These are phyloP conservation scores for Pseudorhombus dupliciocellatus DNA, from an alignment of 2,113 vertebrate species.

Conservation along the genomic window DNA sequence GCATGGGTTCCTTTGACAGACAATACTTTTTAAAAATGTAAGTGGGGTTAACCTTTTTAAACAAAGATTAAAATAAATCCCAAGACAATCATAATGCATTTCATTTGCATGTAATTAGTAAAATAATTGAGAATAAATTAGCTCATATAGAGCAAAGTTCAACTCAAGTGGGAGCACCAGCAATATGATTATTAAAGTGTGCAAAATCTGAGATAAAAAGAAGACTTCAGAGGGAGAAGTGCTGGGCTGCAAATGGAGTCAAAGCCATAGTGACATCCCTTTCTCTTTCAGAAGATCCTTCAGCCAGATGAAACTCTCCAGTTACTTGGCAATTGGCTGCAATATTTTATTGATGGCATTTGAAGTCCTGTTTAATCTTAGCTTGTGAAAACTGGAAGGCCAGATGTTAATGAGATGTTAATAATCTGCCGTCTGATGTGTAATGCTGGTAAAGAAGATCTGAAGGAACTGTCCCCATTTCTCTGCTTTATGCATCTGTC, in stretches of 20 bases:
- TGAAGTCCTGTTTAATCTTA: slow-evolving; percentile 20
- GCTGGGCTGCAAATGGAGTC: background rate
- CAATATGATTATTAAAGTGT: background rate
- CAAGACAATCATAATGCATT: background rate
- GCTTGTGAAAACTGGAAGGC: slow-evolving; percentile 1
- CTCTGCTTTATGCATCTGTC: background rate
- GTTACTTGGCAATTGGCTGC: background rate
- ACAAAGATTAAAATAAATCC: background rate
- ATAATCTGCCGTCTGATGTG: slow-evolving; percentile 8
- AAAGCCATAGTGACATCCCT: background rate
- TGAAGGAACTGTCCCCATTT: slow-evolving; percentile 7
- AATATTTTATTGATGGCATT: slow-evolving; percentile 13
- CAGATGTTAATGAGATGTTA: slow-evolving; percentile 9
- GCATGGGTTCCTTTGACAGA: slow-evolving; percentile 1
- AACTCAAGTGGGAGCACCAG: background rate
- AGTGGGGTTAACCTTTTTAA: slow-evolving; percentile 15
- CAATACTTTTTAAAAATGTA: slow-evolving; percentile 5
- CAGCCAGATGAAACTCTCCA: slow-evolving; percentile 1
- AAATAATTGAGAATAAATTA: background rate
- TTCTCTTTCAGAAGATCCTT: background rate
- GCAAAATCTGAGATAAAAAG: background rate
- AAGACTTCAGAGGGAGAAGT: background rate
- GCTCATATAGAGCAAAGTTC: background rate
- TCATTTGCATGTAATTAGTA: slow-evolving; percentile 28
- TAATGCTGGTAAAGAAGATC: background rate